Evolutionary conservation across 2,113 vertebrate genomes (phyloP).

Genomic region (Calyptomena viridis): DNA sequence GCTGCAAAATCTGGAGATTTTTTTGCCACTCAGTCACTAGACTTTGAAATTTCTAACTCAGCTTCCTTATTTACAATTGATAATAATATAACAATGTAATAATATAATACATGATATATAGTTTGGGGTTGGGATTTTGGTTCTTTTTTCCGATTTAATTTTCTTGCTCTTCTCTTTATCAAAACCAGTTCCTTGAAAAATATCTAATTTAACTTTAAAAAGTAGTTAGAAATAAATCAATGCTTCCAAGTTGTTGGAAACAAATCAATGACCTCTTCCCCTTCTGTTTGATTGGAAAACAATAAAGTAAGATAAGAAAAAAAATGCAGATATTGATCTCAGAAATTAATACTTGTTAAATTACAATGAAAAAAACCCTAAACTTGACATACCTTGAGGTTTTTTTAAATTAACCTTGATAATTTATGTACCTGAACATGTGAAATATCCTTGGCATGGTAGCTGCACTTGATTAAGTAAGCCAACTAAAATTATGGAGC

Average conservation of each 20-base stretch:
- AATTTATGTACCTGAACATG: not conserved
- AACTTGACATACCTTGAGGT: not conserved
- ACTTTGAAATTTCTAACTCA: not conserved
- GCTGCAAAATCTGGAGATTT: not conserved
- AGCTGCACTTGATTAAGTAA: not conserved
- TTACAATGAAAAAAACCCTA: not conserved
- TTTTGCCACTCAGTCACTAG: not conserved
- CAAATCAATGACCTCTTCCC: not conserved
- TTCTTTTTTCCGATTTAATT: not conserved
- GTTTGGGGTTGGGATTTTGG: not conserved
- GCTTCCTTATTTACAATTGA: not conserved
- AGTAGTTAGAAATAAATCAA: not conserved
- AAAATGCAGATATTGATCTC: not conserved
- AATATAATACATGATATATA: not conserved
- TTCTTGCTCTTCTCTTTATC: not conserved
- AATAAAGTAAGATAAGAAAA: not conserved
- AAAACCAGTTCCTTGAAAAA: not conserved
- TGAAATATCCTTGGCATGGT: not conserved
- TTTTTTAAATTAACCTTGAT: not conserved
- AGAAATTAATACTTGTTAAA: not conserved
- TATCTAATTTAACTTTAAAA: not conserved
- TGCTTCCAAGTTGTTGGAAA: not conserved
- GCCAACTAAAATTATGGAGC: not conserved
- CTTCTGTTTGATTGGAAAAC: not conserved
- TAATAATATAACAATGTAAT: not conserved